Evolutionary conservation across 2,888 invertebrate genomes (phyloP).

Genomic region (Tanypteryx hageni): DNA sequence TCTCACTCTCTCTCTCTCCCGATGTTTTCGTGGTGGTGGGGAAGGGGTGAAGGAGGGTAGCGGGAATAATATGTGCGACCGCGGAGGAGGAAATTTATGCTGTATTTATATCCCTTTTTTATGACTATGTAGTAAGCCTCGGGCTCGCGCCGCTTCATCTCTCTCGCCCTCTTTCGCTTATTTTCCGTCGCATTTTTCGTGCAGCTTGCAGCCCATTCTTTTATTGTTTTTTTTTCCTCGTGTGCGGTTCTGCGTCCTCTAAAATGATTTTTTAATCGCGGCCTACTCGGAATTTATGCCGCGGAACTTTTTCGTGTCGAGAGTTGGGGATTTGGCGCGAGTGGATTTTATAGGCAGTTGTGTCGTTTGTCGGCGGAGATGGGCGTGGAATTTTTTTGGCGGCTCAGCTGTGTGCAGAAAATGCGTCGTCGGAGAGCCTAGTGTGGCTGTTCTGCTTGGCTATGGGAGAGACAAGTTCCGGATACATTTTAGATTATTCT

Average conservation of each 20-base stretch:
- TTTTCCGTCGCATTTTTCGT: background rate
- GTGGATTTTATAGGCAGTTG: constrained; percentile 8
- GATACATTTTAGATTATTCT: too few species aligned
- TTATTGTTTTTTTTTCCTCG: background rate
- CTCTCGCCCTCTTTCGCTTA: background rate
- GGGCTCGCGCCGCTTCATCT: constrained; percentile 9
- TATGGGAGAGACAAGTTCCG: too few species aligned
- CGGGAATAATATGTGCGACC: constrained; percentile 18
- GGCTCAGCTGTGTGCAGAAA: background rate
- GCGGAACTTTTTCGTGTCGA: background rate
- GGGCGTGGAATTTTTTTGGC: background rate
- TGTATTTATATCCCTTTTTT: constrained; percentile 28
- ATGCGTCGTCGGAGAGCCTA: background rate
- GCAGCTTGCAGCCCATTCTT: background rate
- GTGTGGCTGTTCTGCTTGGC: too few species aligned
- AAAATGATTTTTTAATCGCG: constrained; percentile 32
- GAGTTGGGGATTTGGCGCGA: background rate
- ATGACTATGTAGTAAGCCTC: background rate
- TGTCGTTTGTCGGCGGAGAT: background rate
- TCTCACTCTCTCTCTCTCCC: background rate
- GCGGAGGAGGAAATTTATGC: constrained; percentile 38
- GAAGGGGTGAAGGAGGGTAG: background rate
- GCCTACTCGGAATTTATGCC: background rate
- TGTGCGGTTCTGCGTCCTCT: background rate
- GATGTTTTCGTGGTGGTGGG: constrained; percentile 5